Percentiles rank a stretch among this genome's conserved stretches.
Conservation (phyloP, 2,113 vertebrate genomes). For the Sitta europaea region DNA sequence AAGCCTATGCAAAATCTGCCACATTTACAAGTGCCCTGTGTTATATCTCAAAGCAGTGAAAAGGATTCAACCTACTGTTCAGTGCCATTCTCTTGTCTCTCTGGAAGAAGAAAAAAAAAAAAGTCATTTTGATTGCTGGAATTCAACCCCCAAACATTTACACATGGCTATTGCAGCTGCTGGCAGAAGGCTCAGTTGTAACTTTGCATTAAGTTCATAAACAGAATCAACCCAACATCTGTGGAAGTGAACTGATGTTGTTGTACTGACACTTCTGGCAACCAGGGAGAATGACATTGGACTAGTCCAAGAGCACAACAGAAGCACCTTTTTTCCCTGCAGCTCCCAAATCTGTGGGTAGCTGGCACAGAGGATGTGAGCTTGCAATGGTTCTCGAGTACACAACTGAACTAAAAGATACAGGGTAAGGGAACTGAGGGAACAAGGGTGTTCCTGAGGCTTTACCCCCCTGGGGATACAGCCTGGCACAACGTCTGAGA, state of each 20-base stretch:
- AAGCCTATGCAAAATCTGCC: neutral
- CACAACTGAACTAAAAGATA: neutral
- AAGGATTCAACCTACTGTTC: slow-evolving; percentile 72
- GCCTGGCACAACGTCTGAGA: neutral
- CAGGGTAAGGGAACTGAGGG: neutral
- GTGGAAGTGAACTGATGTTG: neutral
- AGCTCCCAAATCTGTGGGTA: neutral
- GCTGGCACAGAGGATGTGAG: neutral
- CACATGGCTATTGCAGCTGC: neutral
- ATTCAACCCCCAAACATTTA: neutral
- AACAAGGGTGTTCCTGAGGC: neutral
- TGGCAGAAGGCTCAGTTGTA: neutral
- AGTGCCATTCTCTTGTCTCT: slow-evolving; percentile 70
- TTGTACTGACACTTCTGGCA: fast-evolving
- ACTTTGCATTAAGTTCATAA: neutral
- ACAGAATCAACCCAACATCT: neutral
- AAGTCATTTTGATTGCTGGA: neutral
- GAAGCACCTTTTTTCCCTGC: neutral
- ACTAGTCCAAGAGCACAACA: neutral
- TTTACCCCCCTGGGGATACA: neutral
- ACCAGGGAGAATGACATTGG: neutral
- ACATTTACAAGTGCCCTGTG: neutral
- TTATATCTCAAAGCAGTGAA: neutral
- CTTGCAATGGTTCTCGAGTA: neutral
- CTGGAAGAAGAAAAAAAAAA: slow-evolving; percentile 50